Evolutionary conservation across 2,888 invertebrate species (phyloP), one percentile per base, ranked within the genome.

Genomic region (Cosmorhoe ocellata): DNA sequence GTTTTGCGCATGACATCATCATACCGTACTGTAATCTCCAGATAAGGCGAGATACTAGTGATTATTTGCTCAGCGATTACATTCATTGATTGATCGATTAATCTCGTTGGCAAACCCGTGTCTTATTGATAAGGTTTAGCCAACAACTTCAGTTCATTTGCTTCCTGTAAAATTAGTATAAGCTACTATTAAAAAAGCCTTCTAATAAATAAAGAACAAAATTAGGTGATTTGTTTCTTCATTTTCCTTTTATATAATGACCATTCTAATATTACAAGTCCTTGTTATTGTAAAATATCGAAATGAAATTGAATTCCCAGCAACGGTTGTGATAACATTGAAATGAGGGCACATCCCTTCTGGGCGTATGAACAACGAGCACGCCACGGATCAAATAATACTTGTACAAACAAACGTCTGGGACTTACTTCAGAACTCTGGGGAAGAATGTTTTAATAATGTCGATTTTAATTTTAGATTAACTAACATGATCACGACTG

Each of bases 21-120:
- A 7, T 18, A 18, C 18, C 18, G 4, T 18, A 18, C 18, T n/a
- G 1, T 44, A 43, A 51, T 55, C 51, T 47, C 26, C 13, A 14
- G 55, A 51, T 55, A 47, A 31, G 36, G 12, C 26, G 22, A 30
- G 41, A 43, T 41, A 43, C 3, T 18, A 18, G 18, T 18, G 18
- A 18, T 18, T 18, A 18, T 18, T 18, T 18, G 4, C 18, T 18
- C 18, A 18, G 18, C 36, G 39, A 28, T 44, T 30, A 54, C 45
- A 42, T 46, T 27, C 34, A 44, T 31, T 51, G 46, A 55, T 54
- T 33, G 44, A 54, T 50, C 30, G 39, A 18, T 28, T 33, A 12
- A 33, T 34, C 33, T 24, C 46, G 28, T 46, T 8, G 27, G 9
- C 27, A 18, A 3, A 18, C 18, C 4, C 18, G 2, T 18, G 18